Evolutionary conservation across 2,113 vertebrate species (phyloP).

Genomic region (Pomatorhinus ruficollis): DNA sequence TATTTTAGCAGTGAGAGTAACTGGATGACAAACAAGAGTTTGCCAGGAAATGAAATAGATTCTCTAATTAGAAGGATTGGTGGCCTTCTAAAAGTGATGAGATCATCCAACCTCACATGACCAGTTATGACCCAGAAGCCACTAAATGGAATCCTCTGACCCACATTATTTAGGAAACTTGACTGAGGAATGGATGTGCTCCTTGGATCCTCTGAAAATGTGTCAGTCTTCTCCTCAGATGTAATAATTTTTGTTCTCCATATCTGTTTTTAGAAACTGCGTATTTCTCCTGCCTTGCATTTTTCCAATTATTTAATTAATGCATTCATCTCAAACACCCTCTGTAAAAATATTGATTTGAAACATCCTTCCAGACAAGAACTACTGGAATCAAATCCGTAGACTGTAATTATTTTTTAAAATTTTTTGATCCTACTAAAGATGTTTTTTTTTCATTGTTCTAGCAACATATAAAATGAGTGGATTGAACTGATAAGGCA

Average conservation of each 20-base stretch:
- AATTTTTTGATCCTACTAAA: background rate
- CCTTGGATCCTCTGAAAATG: background rate
- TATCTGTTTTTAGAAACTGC: background rate
- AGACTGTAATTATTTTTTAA: background rate
- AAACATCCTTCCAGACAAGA: background rate
- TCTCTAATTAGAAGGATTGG: background rate
- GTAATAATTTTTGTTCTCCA: background rate
- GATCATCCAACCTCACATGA: background rate
- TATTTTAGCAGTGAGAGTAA: background rate
- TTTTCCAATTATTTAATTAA: background rate
- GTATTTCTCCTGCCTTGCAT: rapidly evolving
- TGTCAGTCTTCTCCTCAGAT: background rate
- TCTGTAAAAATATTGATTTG: background rate
- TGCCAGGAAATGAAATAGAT: background rate
- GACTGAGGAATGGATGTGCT: background rate
- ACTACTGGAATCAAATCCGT: background rate
- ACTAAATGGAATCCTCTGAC: background rate
- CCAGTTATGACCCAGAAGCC: background rate
- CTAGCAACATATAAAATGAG: background rate
- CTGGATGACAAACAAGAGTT: background rate
- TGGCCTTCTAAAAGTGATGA: background rate
- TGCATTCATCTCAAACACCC: background rate
- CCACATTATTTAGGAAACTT: background rate
- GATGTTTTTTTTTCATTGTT: background rate
- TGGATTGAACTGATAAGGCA: background rate